phyloP scores from a whole-genome alignment of 2,888 invertebrate genomes.

The Yponomeuta evonymella region DNA sequence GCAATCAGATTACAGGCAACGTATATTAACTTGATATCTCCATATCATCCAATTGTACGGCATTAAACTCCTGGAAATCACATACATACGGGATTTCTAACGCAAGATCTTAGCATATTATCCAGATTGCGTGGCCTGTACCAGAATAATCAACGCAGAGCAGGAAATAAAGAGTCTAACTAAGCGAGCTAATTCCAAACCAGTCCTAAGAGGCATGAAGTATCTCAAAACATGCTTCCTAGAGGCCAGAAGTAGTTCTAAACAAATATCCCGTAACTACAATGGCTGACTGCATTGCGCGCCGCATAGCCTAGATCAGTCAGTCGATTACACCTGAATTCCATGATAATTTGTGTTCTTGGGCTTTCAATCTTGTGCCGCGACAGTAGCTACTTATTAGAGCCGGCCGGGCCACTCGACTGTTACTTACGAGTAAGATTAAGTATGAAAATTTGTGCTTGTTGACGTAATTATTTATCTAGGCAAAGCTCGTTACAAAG shows the following conservation, averaged over 20 bases:
- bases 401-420: too few relatives aligned
- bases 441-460: too few relatives aligned
- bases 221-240: neutral
- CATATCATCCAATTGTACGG: too few relatives aligned
- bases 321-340: slow-evolving; percentile 12
- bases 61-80: too few relatives aligned
- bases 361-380: slow-evolving; percentile 11
- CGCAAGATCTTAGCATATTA: neutral
- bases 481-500: too few relatives aligned
- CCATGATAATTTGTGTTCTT: slow-evolving; percentile 10
- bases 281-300: slow-evolving; percentile 2
- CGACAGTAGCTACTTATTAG: neutral
- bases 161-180: slow-evolving; percentile 1
- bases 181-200: neutral
- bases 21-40: too few relatives aligned
- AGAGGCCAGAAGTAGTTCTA: slow-evolving; percentile 3
- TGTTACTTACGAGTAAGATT: too few relatives aligned
- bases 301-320: slow-evolving; percentile 10
- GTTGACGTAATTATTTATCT: too few relatives aligned
- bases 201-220: neutral
- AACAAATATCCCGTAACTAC: slow-evolving; percentile 3
- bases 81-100: too few relatives aligned
- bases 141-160: neutral
- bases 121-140: neutral
- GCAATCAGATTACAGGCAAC: too few relatives aligned